Base-by-base conservation (phyloP, 2,888 invertebrate species). In the Leptothorax acervorum region DNA sequence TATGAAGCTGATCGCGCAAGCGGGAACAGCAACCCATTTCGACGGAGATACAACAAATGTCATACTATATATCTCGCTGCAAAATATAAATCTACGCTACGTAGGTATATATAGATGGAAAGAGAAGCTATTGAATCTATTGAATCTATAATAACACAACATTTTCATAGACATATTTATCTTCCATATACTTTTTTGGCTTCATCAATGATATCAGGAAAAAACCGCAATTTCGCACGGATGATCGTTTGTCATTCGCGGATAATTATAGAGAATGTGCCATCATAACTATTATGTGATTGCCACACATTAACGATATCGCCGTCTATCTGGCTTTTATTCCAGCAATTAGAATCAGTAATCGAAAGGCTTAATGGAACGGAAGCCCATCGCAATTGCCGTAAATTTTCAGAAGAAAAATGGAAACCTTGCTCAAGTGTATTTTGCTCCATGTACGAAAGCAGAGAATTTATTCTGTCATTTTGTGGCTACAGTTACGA, bases 71-170 rank as follows among this genome's bases (percentile, higher is more conserved):
- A 42, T 71, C n/a, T 31, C 45, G 6, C 45, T 23, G 35, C 31
- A 60, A 68, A 68, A 45, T 55, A 23, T n/a, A 31, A 31, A 66
- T 35, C 45, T 76, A 57, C 6, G 18, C 5, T 48, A 12, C 23
- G 3, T 35, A 57, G 42, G 11, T 65, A 42, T 39, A 12, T 12
- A 65, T 23, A 8, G 15, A 8, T 35, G 6, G 15, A 68, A 68
- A 70, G 23, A 60, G 11, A 60, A 71, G 18, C 53, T 78, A 28
- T 78, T 65, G 51, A 63, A 65, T 76, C 66, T 45, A 53, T 68
- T 68, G 45, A 45, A 78, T 78, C 60, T 48, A n/a, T 18, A 42
- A 66, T 28, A 53, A 48, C 9, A 18, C 18, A 60, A 15, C 18
- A 35, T 71, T 79, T 79, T 12, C 4, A 18, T 48, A 35, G 31